phyloP scores from a whole-genome alignment of 2,113 vertebrate species.

The Natator depressus region DNA sequence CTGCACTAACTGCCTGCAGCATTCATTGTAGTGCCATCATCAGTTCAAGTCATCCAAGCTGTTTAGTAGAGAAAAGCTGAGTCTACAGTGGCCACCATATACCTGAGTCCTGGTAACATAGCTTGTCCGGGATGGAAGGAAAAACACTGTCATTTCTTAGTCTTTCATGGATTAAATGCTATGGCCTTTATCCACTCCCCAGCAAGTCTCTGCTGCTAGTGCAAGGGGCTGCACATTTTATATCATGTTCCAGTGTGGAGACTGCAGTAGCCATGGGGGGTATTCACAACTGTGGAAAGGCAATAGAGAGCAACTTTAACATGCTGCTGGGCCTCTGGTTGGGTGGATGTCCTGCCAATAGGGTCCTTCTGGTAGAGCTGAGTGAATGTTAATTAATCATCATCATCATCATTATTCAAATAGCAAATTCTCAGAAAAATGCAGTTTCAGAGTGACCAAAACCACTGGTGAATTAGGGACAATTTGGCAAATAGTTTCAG shows the following conservation, averaged over 20 bases:
- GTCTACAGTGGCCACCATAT: neutral
- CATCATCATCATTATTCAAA: neutral
- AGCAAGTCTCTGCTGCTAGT: fast-evolving
- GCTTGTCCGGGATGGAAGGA: neutral
- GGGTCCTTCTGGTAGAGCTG: neutral
- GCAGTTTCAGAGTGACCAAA: neutral
- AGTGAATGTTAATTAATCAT: neutral
- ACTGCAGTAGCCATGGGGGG: neutral
- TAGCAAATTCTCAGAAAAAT: neutral
- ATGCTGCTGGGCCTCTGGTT: neutral
- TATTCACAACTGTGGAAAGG: neutral
- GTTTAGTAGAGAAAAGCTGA: neutral
- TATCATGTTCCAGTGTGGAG: fast-evolving
- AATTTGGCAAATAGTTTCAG: neutral
- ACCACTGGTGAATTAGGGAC: neutral
- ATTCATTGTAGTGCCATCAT: neutral
- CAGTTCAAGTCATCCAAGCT: neutral
- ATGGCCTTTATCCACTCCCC: neutral
- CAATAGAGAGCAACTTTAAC: neutral
- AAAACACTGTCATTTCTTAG: neutral
- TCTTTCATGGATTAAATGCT: neutral
- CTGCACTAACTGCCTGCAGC: neutral
- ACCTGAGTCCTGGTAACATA: neutral
- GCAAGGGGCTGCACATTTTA: neutral
- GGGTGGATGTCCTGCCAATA: neutral